Evolutionary conservation across 2,113 vertebrate genomes (phyloP).

Genomic region (Piaya cayana): DNA sequence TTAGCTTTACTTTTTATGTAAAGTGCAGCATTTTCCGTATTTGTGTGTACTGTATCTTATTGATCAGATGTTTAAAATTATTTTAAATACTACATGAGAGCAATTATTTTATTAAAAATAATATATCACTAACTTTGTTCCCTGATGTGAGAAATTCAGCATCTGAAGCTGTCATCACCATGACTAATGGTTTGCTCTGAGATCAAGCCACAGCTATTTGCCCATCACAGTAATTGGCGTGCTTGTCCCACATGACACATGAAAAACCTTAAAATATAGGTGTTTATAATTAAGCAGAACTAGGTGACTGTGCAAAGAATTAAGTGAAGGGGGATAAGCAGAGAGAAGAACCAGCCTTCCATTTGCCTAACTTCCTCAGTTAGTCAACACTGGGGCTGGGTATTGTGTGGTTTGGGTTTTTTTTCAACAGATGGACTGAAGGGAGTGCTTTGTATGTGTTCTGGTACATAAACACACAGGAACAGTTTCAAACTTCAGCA

Average conservation of each 20-base stretch:
- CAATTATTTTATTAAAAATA: conserved; percentile 82
- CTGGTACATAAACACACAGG: background rate
- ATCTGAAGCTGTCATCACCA: background rate
- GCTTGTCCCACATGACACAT: rapidly evolving
- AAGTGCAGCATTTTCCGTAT: conserved; percentile 74
- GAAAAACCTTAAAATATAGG: background rate
- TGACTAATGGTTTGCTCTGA: background rate
- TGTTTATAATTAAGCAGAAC: background rate
- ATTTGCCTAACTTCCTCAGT: background rate
- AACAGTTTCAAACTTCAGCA: background rate
- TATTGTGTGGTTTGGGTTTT: background rate
- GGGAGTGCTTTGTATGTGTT: background rate
- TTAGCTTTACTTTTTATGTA: conserved; percentile 83
- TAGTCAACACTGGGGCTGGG: background rate
- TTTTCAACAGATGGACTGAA: background rate
- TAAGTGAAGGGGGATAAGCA: background rate
- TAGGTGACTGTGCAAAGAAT: background rate
- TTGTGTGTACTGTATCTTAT: conserved; percentile 76
- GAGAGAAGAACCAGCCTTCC: background rate
- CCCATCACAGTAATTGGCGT: background rate
- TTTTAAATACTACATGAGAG: conserved; percentile 82
- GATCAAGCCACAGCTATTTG: background rate
- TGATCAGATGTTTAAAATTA: conserved; percentile 78
- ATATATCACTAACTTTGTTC: conserved; percentile 25
- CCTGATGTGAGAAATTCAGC: background rate